These are phyloP conservation scores for Ectropis grisescens DNA, from an alignment of 1,140 invertebrate genomes.

Conservation along the genomic window DNA sequence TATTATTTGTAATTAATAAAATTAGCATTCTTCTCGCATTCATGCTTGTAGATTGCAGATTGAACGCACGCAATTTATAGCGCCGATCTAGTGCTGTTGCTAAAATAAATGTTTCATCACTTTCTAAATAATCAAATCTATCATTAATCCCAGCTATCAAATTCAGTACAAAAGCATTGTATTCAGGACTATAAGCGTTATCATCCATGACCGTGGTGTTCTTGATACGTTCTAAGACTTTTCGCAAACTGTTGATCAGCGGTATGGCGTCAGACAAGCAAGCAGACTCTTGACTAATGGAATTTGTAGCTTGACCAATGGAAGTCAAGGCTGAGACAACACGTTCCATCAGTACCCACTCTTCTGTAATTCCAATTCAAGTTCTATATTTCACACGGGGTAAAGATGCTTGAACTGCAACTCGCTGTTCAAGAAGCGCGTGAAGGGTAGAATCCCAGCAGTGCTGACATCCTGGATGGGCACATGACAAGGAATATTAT, in stretches of 20 bases:
- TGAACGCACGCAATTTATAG: conserved; percentile 2
- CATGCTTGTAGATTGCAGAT: conserved; percentile 2
- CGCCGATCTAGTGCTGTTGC: conserved; percentile 3
- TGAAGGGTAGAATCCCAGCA: conserved; percentile 2
- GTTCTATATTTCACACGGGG: conserved; percentile 1
- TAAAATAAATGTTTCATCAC: conserved; percentile 3
- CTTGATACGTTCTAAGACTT: conserved; percentile 2
- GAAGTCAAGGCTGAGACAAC: conserved; percentile 2
- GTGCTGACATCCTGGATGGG: conserved; percentile 1
- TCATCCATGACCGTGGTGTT: conserved; percentile 2
- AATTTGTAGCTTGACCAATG: conserved; percentile 1
- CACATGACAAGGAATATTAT: conserved; percentile 3
- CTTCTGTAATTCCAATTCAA: conserved; percentile 2
- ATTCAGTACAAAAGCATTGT: conserved; percentile 1
- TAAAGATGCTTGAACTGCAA: conserved; percentile 3
- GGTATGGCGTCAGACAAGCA: conserved; percentile 3
- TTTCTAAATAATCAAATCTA: conserved; percentile 2
- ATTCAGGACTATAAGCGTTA: conserved; percentile 2
- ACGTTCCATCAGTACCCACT: conserved; percentile 2
- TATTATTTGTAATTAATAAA: too few relatives aligned
- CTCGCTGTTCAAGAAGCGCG: conserved; percentile 1
- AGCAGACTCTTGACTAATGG: conserved; percentile 1
- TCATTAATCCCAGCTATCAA: conserved; percentile 2
- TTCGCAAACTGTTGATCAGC: conserved; percentile 2
- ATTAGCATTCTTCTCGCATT: background rate